Percentiles rank a stretch among this genome's conserved stretches.
These are phyloP conservation scores for Dermatemys mawii DNA, from an alignment of 2,113 vertebrate genomes.

Conservation along the genomic window DNA sequence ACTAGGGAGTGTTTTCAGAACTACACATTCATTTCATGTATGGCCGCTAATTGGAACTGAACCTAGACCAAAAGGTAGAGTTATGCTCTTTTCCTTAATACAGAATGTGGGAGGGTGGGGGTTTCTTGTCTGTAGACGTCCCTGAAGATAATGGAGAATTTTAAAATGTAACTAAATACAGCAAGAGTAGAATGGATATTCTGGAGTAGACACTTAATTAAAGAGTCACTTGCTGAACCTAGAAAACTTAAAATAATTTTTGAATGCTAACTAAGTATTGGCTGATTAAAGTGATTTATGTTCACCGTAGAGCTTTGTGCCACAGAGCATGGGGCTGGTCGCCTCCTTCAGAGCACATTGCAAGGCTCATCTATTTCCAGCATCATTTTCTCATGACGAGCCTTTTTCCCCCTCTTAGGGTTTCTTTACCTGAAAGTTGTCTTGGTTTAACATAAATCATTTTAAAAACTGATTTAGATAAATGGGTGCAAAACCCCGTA, in stretches of 20 bases:
- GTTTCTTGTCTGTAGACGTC: background rate
- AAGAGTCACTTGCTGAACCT: background rate
- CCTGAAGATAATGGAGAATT: slow-evolving; percentile 35
- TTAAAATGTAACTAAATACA: slow-evolving; percentile 34
- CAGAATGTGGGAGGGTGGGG: background rate
- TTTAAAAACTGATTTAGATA: slow-evolving; percentile 22
- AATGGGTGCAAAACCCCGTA: background rate
- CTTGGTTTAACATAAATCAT: background rate
- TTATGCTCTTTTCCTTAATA: slow-evolving; percentile 17
- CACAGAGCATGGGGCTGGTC: background rate
- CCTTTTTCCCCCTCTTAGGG: background rate
- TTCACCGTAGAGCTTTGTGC: background rate
- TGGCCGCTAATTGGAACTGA: slow-evolving; percentile 38
- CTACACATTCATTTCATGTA: slow-evolving; percentile 34
- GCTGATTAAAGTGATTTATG: background rate
- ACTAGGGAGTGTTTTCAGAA: slow-evolving; percentile 21
- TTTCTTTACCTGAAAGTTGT: background rate
- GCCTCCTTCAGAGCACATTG: background rate
- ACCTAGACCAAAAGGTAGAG: background rate
- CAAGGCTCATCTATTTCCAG: background rate
- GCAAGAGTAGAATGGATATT: background rate
- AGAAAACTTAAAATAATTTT: slow-evolving; percentile 21
- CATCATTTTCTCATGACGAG: background rate
- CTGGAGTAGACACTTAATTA: background rate
- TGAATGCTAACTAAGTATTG: slow-evolving; percentile 22